Conservation (phyloP, 23 tunicate species). For the Ciona savignyi region DNA sequence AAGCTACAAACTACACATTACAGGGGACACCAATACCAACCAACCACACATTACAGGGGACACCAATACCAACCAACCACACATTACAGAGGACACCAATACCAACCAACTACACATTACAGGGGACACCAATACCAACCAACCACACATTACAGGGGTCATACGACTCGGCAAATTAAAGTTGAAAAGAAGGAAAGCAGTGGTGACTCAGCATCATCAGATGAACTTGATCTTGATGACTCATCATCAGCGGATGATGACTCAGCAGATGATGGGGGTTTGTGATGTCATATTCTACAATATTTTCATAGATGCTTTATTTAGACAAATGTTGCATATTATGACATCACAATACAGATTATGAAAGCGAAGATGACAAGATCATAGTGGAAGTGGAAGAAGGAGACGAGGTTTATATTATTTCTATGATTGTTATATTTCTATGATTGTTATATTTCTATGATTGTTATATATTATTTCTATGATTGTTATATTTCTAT, state of each 20-base stretch:
- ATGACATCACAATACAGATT: not conserved
- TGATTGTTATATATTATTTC: not conserved
- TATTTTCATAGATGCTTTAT: not conserved
- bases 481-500: no score
- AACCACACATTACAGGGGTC: no score
- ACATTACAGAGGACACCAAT: no score
- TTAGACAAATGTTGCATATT: not conserved
- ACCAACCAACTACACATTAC: no score
- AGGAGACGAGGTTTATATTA: not conserved
- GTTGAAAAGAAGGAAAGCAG: not conserved
- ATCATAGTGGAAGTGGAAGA: slow-evolving; percentile 13
- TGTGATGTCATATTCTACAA: not conserved
- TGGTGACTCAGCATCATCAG: slow-evolving; percentile 19
- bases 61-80: no score
- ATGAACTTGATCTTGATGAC: slow-evolving; percentile 22
- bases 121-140: no score
- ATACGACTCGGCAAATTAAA: not conserved
- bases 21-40: no score
- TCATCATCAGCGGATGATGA: slow-evolving; percentile 24
- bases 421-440: not conserved
- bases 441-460: no score
- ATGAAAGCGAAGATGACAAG: not conserved
- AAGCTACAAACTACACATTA: not conserved
- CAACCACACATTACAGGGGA: no score
- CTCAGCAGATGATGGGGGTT: slow-evolving; percentile 16